Evolutionary conservation across 35 echinoderm and acorn worm genomes (phyloP), one percentile per base, ranked within the genome.

Genomic region (Amphiura filiformis): DNA sequence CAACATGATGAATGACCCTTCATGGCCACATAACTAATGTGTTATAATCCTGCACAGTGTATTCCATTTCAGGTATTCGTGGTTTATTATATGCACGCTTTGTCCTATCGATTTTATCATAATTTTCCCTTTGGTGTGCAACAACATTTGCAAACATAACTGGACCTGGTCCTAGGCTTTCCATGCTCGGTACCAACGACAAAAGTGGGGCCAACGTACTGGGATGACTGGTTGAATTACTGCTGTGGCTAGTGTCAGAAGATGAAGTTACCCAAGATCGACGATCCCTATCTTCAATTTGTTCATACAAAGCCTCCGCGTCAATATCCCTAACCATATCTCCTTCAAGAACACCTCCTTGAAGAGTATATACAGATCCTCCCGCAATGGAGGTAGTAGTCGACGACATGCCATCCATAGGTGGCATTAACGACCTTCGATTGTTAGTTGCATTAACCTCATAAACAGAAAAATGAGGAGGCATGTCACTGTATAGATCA

Each of bases 51-150:
- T n/a, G 17, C 17, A 15, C 28, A n/a, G 61, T 2, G 26, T n/a
- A n/a, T 70, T 70, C 26, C 61, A 70, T 70, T 47, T 47, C 41
- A n/a, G n/a, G n/a, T n/a, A n/a, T n/a, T 47, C 41, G 4, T 26
- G 61, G 61, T 23, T 70, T 70, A 23, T n/a, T 70, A n/a, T 70
- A 70, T 13, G 61, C 28, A 70, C 61, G 61, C 26, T 70, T 70
- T 5, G 61, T 70, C 61, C 61, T 70, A 70, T 70, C 61, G 28
- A 70, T 70, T 70, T 70, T 70, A n/a, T 70, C 61, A 70, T 70
- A 70, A 70, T 70, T 70, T 70, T 70, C 61, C 15, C 61, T 18
- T 70, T 70, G 61, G 28, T 70, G 61, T 18, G 61, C 61, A 70
- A 23, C 61, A 5, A 70, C 28, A n/a, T 70, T 70, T 5, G 61